phyloP scores from a whole-genome alignment of 2,888 invertebrate species.

The Eubasilissa splendida region DNA sequence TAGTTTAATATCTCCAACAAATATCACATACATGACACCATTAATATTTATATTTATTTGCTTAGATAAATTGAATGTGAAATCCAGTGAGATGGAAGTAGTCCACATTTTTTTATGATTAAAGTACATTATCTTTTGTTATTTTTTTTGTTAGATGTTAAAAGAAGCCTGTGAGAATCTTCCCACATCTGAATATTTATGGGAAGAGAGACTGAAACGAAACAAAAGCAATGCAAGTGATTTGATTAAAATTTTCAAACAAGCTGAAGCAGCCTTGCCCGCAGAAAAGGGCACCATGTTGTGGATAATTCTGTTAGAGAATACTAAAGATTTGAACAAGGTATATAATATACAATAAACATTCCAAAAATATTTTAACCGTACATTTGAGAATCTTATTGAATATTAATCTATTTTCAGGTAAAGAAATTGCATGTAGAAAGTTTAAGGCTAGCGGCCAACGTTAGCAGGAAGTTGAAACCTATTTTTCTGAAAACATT shows the following conservation, averaged over 20 bases:
- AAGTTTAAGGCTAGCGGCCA: constrained; percentile 69
- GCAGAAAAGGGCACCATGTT: constrained; percentile 45
- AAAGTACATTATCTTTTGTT: neutral
- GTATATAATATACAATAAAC: constrained; percentile 34
- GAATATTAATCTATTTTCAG: constrained; percentile 62
- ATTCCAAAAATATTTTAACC: neutral
- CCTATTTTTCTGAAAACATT: constrained; percentile 76
- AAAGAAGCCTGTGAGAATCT: constrained; percentile 52
- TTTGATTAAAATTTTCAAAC: constrained; percentile 51
- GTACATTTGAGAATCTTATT: neutral
- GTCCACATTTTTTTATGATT: too few species aligned
- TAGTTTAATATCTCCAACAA: too few species aligned
- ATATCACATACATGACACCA: too few species aligned
- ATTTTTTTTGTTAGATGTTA: constrained; percentile 48
- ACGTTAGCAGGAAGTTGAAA: constrained; percentile 72
- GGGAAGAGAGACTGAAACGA: constrained; percentile 54
- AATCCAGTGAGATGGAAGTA: too few species aligned
- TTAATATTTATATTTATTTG: too few species aligned
- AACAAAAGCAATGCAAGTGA: constrained; percentile 30
- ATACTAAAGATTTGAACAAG: constrained; percentile 46
- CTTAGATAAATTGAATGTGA: too few species aligned
- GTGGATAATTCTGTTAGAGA: constrained; percentile 53
- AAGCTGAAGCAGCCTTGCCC: constrained; percentile 47
- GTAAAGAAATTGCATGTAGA: constrained; percentile 65
- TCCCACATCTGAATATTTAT: constrained; percentile 53